Evolutionary conservation across 30 jellyfish, hydroid and myxozoan species (phyloP), one percentile per base, ranked within the genome.

Genomic region (Aurelia sp.): DNA sequence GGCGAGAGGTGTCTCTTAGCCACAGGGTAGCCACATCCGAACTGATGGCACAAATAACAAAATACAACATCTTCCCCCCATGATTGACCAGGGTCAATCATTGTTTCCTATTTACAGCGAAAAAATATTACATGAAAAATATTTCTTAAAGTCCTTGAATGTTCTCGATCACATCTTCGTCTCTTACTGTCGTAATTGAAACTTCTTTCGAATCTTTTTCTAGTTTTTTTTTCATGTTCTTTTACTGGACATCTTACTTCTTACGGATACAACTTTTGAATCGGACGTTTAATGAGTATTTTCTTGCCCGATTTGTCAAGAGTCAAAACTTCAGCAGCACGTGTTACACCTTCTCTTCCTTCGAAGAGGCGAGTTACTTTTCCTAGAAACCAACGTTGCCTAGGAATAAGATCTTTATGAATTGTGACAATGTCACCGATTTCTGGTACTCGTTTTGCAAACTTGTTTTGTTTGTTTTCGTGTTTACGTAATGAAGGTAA

Each of bases 391-490:
- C 87, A 76, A 17, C 55, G 55, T 15, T 35, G 55, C 18, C 77
- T 66, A 18, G 50, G 50, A 22, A 35, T 35, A 66, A 15, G 58
- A 13, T 76, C 87, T 13, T 76, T 66, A 11, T 2, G 63, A 53
- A 76, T 44, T 20, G 58, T 58, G 62, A 76, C 87, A 1, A 76
- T 60, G 10, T 76, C 87, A 52, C 87, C 87, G 4, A 76, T 19
- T 16, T 58, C 13, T 20, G 27, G 27, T 16, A 58, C 27, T 17
- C 67, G 67, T 16, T 58, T n/a, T 1, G 47, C 18, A 47, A 11
- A 4, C 47, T 52, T 9, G 52, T 21, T 21, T 23, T 50, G 33
- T 6, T 15, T n/a, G 15, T 37, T 40, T 37, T 41, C 66, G 22
- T 33, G 8, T 21, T 30, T 22, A 21, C 44, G 27, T 71, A 35